Evolutionary conservation across 1,140 invertebrate genomes (phyloP).

Genomic region (Diuraphis noxia): DNA sequence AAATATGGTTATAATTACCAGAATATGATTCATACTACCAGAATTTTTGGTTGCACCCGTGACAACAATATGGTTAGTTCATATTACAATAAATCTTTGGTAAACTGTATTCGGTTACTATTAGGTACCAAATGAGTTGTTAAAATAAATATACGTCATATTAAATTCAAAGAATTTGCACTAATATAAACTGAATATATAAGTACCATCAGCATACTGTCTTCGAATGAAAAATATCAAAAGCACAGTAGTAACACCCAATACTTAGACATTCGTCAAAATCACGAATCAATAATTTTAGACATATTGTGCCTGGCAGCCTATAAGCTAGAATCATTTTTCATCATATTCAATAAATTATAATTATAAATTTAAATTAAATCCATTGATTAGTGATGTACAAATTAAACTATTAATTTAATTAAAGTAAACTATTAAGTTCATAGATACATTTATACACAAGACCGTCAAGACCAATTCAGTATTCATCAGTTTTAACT

Average conservation of each 20-base stretch:
- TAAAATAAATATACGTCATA: neutral
- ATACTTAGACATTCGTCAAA: too few species aligned
- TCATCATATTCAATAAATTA: too few species aligned
- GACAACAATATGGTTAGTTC: neutral
- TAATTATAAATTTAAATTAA: too few species aligned
- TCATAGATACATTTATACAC: too few species aligned
- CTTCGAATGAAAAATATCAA: neutral
- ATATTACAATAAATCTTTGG: neutral
- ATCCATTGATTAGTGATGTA: too few species aligned
- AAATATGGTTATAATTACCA: conserved; percentile 9
- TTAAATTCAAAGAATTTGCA: neutral
- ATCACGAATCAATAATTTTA: too few species aligned
- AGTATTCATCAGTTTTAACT: too few species aligned
- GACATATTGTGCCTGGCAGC: too few species aligned
- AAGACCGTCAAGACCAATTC: too few species aligned
- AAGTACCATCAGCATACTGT: neutral
- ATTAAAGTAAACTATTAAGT: too few species aligned
- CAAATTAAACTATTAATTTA: too few species aligned
- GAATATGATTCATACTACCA: conserved; percentile 15
- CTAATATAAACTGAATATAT: neutral
- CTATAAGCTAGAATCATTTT: too few species aligned
- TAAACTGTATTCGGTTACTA: neutral
- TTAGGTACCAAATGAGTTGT: conserved; percentile 4
- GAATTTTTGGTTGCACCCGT: conserved; percentile 7
- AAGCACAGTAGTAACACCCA: neutral